Conservation (phyloP, 2,888 invertebrate species). For the Drosophila bunnanda region DNA sequence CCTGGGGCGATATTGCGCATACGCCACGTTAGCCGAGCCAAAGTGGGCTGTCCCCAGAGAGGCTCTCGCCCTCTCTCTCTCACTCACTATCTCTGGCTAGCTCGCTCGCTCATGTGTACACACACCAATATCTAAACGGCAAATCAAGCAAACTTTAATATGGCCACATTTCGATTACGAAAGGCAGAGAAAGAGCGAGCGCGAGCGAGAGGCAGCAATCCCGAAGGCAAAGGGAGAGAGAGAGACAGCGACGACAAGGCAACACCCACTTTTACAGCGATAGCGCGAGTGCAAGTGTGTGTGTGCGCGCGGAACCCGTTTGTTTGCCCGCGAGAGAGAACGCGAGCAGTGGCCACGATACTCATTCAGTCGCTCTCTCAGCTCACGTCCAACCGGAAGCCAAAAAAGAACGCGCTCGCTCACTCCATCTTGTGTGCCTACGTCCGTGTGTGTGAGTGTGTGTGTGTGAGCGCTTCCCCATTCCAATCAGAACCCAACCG, state of each 20-base stretch:
- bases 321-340: slow-evolving; percentile 68
- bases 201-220: slow-evolving; percentile 5
- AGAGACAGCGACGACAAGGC: slow-evolving; percentile 51
- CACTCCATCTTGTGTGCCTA: slow-evolving; percentile 39
- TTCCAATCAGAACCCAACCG: slow-evolving; percentile 66
- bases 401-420: slow-evolving; percentile 56
- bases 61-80: slow-evolving; percentile 13
- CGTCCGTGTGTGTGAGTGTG: slow-evolving; percentile 19
- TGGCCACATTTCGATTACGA: slow-evolving; percentile 73
- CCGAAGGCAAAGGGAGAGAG: slow-evolving; percentile 12
- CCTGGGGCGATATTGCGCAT: slow-evolving; percentile 63
- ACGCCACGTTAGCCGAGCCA: slow-evolving; percentile 57
- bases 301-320: slow-evolving; percentile 62
- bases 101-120: slow-evolving; percentile 28
- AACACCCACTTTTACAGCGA: slow-evolving; percentile 71
- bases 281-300: slow-evolving; percentile 41
- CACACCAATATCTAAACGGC: slow-evolving; percentile 70
- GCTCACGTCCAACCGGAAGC: slow-evolving; percentile 78
- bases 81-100: slow-evolving; percentile 9
- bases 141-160: slow-evolving; percentile 80
- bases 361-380: slow-evolving; percentile 65
- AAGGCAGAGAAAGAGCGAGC: slow-evolving; percentile 41
- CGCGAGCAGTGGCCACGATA: slow-evolving; percentile 42
- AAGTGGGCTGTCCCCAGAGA: slow-evolving; percentile 82
- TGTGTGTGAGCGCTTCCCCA: slow-evolving; percentile 50